Base-by-base conservation (phyloP, 2,797 vertebrate species). In the Sebastes paucispinis region DNA sequence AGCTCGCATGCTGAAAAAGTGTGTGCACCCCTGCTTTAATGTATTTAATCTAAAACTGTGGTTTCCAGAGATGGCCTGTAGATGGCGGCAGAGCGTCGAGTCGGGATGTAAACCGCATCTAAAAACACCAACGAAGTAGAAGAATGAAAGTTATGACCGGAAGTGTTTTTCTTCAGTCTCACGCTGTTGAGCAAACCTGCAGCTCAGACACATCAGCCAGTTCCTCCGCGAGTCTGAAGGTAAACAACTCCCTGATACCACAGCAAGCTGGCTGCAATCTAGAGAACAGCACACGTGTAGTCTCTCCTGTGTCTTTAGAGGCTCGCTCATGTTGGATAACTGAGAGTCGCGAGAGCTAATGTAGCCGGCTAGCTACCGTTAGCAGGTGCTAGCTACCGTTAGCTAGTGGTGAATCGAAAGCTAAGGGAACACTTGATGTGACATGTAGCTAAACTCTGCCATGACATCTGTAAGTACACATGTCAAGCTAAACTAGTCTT, bases 81-180 rank as follows among this genome's bases (percentile, higher is more conserved):
- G 63, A 5, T 39, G 63, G 32, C 34, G 29, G 1, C 18, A 32
- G 12, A n/a, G 58, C 2, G 4, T 18, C 25, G 2, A 27, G 18
- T 60, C 9, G 2, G 25, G 57, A 32, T 9, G 4, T 18, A 60
- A 60, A 60, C 16, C 27, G 2, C 27, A 0, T 0, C 4, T 60
- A 18, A 60, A 68, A 69, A 10, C 1, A 4, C 4, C 16, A 29
- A 50, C 4, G 67, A 82, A 77, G 82, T 85, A 89, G 75, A 87
- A 66, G 47, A 70, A 67, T 1, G 59, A 67, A 90, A 90, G 92
- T 91, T 92, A 77, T 81, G 25, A 91, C 86, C 92, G 92, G 93
- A 93, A 93, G 85, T 87, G 1, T 43, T 8, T 75, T 60, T 80
- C 65, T 58, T 80, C 63, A 58, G 22, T 3, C 77, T 91, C 92